Evolutionary conservation across 1,140 invertebrate genomes (phyloP).

Genomic region (Cepaea nemoralis): DNA sequence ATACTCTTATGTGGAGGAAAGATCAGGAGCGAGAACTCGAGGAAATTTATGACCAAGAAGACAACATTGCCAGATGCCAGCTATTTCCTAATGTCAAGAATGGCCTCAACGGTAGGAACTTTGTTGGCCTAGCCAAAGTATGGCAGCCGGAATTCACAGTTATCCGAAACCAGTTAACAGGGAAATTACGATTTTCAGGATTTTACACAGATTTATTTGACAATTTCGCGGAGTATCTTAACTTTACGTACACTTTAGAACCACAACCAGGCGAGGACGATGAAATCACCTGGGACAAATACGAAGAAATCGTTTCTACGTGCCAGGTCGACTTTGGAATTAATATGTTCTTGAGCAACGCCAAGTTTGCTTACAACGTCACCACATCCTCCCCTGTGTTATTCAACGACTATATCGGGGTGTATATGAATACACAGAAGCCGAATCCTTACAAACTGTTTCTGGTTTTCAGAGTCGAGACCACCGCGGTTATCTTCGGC

Average conservation of each 20-base stretch:
- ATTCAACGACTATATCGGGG: neutral
- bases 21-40: neutral
- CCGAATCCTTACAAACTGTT: neutral
- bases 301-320: neutral
- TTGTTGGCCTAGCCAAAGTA: neutral
- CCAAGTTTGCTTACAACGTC: neutral
- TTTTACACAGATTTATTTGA: neutral
- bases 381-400: neutral
- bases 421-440: neutral
- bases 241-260: neutral
- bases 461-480: neutral
- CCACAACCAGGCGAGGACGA: neutral
- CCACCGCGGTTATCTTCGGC: neutral
- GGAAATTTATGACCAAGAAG: neutral
- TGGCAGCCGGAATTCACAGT: neutral
- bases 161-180: neutral
- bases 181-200: neutral
- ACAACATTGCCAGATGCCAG: neutral
- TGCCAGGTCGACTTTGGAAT: conserved; percentile 3
- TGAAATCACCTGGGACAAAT: neutral
- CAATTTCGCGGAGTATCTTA: neutral
- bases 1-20: neutral
- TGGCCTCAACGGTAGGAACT: neutral
- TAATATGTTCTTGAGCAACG: neutral
- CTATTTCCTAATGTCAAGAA: neutral